These are phyloP conservation scores for Matsumurasca onukii DNA, from an alignment of 1,140 invertebrate genomes.

Conservation along the genomic window DNA sequence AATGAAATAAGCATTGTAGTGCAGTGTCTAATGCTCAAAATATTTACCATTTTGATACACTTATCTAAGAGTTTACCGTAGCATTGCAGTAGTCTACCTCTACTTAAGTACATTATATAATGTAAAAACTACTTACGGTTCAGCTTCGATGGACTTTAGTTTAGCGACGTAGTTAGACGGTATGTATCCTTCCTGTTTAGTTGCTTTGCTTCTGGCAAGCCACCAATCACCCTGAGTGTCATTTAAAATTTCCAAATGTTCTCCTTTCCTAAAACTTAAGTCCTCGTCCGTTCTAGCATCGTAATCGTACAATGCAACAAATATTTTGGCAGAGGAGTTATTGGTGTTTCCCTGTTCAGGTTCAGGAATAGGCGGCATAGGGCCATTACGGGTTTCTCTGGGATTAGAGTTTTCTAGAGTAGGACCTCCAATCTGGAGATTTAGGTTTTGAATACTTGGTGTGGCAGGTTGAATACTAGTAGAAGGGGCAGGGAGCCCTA, in stretches of 20 bases:
- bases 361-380: slow-evolving; percentile 44
- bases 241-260: slow-evolving; percentile 97
- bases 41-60: too few relatives aligned
- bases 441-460: slow-evolving; percentile 37
- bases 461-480: slow-evolving; percentile 39
- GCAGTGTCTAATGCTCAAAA: too few relatives aligned
- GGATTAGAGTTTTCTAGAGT: slow-evolving; percentile 37
- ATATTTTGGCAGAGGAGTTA: slow-evolving; percentile 68
- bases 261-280: slow-evolving; percentile 96
- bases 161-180: slow-evolving; percentile 99
- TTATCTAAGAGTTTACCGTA: too few relatives aligned
- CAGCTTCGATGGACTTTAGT: slow-evolving; percentile 98
- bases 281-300: slow-evolving; percentile 99
- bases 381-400: slow-evolving; percentile 39
- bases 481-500: slow-evolving; percentile 31
- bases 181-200: slow-evolving; percentile 96
- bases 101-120: too few relatives aligned
- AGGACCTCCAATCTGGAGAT: slow-evolving; percentile 33
- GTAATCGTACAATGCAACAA: slow-evolving; percentile 98
- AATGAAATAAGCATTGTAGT: too few relatives aligned
- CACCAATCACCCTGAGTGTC: slow-evolving; percentile 99
- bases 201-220: slow-evolving; percentile 93
- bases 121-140: slow-evolving; percentile 93
- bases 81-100: too few relatives aligned
- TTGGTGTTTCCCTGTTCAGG: slow-evolving; percentile 37